Conservation (phyloP, 2,888 invertebrate genomes). For the Xanthorhoe designata region DNA sequence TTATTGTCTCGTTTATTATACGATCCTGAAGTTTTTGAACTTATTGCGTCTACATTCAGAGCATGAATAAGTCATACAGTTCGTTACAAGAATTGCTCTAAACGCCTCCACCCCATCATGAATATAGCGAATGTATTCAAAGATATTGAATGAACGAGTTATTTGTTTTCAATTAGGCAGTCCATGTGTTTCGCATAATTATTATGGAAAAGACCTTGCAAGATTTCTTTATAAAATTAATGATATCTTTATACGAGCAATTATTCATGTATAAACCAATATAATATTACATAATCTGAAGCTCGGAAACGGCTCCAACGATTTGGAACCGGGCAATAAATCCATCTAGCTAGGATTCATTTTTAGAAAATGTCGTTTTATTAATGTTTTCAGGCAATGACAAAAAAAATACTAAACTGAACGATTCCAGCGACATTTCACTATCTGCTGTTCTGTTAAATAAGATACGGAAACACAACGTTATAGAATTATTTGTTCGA, state of each 20-base stretch:
- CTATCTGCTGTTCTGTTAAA: background rate
- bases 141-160: constrained; percentile 18
- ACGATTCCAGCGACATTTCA: background rate
- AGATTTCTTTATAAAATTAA: background rate
- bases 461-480: background rate
- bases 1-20: constrained; percentile 78
- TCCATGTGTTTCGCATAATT: background rate
- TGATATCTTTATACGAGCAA: too few relatives aligned
- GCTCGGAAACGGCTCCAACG: too few relatives aligned
- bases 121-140: constrained; percentile 44
- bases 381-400: too few relatives aligned
- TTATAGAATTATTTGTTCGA: constrained; percentile 1
- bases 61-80: constrained; percentile 81
- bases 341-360: too few relatives aligned
- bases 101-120: constrained; percentile 57
- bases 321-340: too few relatives aligned
- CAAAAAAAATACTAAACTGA: too few relatives aligned
- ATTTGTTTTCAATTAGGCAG: background rate
- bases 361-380: too few relatives aligned
- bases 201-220: background rate
- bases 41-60: constrained; percentile 74
- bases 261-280: too few relatives aligned
- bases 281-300: too few relatives aligned
- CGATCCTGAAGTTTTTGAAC: constrained; percentile 68
- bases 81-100: constrained; percentile 80